Evolutionary conservation across 2,113 vertebrate genomes (phyloP), one percentile per base, ranked within the genome.

Genomic region (Entomyzon cyanotis): DNA sequence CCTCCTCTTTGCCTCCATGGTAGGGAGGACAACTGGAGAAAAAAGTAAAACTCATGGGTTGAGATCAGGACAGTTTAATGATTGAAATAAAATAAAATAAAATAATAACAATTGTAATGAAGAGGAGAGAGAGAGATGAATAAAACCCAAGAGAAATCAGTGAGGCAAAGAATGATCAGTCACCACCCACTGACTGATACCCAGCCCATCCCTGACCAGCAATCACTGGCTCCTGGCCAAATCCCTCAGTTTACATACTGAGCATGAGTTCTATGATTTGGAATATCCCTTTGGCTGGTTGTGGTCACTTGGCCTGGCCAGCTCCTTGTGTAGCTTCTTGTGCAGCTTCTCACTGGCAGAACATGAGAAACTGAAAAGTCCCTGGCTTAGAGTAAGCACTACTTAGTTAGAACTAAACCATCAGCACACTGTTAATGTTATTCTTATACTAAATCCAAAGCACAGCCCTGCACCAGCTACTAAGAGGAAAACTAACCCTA

Each of bases 1-100:
- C 53, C 16, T 19, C 7, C n/a, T 75, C 11, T n/a, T 75, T 6
- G 0, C 1, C 5, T 12, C 3, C 1, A 5, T 25, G 28, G 6
- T 68, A n/a, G 7, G 4, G 20, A 65, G 10, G 11, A 25, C 7
- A 62, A 15, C 1, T 9, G 12, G 20, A 12, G 39, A 76, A 39
- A 82, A 53, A 12, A 21, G 6, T 20, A n/a, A 60, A 82, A 60
- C 4, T 27, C 18, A 2, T 18, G 14, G 5, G 8, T 55, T 76
- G 21, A 68, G 16, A 68, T 41, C n/a, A 68, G n/a, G 55, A 35
- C 7, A 1, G 0, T 18, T 41, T 35, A 35, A 41, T 53, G 4
- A 60, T 22, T 59, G 12, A 39, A 59, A 67, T 46, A 28, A 73
- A 69, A 59, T 33, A 82, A 41, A 46, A 33, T 68, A 68, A 35